Base-by-base conservation (phyloP, 2,797 vertebrate species). In the Meriones psammophilus region DNA sequence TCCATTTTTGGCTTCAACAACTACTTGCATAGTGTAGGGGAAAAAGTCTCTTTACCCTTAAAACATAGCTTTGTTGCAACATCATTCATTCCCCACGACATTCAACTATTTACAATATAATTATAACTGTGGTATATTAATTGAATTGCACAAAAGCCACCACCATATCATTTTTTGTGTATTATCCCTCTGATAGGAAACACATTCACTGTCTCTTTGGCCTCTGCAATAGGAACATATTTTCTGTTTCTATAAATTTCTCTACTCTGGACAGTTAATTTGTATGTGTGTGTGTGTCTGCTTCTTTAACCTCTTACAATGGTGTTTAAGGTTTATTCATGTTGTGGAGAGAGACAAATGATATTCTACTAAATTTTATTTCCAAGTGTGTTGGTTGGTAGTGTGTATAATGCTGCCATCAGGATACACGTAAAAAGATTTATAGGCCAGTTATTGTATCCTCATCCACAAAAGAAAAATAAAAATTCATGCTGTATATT, bases 31-130 rank as follows among this genome's bases (percentile, higher is more conserved):
- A 80, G 87, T 84, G 94, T 92, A 93, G 66, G 89, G 80, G 24
- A 95, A 20, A 79, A 83, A 71, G 18, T 73, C 10, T 58, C 17
- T 42, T 74, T 64, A 74, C 42, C 36, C 36, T 77, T 94, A 36
- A 73, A 89, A 95, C 69, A 71, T 0, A 81, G 22, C 2, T 85
- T 94, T 73, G n/a, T 33, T 93, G 30, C 87, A 90, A 94, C 83
- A 24, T 60, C 30, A 89, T 79, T 81, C 36, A 71, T 7, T 60
- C 12, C 10, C 12, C 18, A 42, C 88, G 39, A 42, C 1, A 36
- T 68, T 73, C 33, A 89, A 36, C 17, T 15, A 76, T 56, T 94
- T 74, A 56, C 8, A 74, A 39, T 39, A 76, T 69, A 76, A 4
- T 46, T 46, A 18, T 50, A 87, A 58, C 95, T 87, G 22, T 79